Base-by-base conservation (phyloP, 2,797 vertebrate genomes). In the Echiichthys vipera region DNA sequence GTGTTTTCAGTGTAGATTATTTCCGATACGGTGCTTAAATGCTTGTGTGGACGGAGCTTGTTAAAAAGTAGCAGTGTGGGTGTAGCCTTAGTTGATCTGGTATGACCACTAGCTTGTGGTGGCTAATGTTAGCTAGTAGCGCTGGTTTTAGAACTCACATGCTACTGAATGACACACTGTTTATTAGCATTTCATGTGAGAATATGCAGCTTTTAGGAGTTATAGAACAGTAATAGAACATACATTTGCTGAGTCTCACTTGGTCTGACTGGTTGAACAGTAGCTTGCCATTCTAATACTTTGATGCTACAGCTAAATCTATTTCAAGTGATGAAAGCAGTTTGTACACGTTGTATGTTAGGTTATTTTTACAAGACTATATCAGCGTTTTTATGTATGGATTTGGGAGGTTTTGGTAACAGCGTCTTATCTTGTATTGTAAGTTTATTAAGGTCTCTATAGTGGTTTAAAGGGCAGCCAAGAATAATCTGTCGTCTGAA, bases 401-500 rank as follows among this genome's bases (percentile, higher is more conserved):
- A 40, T 62, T 42, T 15, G 42, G 54, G 43, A 13, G 58, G n/a
- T 56, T 70, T 66, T 64, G 22, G n/a, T 20, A 50, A 54, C 34
- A 14, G 13, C 11, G 15, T 39, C 50, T 76, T 51, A 57, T 76
- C 61, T 61, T 30, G 10, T 14, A 18, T 55, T 70, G 14, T 45
- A 36, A 11, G n/a, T 65, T 73, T 36, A 59, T 67, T 11, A 2
- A 25, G 22, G 57, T 25, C 34, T 75, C 62, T 65, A 46, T 11
- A n/a, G 50, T 5, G 43, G 67, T 75, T 74, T 67, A 65, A 72
- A 77, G 51, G 61, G 27, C 61, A 55, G 64, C 54, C 57, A 64
- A 47, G 55, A 78, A 74, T 74, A 72, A 46, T 76, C 34, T 57
- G 63, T 79, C 49, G 62, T 69, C 68, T 64, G 13, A 43, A 50